These are phyloP conservation scores for Cervus canadensis DNA, from an alignment of 2,113 vertebrate genomes.

Conservation along the genomic window DNA sequence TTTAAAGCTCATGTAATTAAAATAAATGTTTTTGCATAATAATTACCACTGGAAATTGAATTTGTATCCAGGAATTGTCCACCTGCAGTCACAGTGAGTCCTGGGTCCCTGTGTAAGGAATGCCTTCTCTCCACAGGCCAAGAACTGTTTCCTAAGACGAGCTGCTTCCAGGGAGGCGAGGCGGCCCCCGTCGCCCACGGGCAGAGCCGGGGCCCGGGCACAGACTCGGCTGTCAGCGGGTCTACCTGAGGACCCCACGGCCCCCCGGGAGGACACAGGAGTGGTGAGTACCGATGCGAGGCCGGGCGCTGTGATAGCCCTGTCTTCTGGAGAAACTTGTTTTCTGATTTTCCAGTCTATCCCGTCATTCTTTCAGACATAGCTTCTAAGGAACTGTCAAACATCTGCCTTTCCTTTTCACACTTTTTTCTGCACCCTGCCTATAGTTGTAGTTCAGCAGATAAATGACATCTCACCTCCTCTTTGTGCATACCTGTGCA, in stretches of 20 bases:
- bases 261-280: not conserved
- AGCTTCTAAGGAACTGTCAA: slow-evolving; percentile 19
- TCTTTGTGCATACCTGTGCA: not conserved
- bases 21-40: not conserved
- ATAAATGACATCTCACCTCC: not conserved
- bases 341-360: slow-evolving; percentile 18
- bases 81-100: not conserved
- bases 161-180: not conserved
- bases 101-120: not conserved
- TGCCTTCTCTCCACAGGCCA: slow-evolving; percentile 50
- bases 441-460: not conserved
- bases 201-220: not conserved
- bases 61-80: not conserved
- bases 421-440: not conserved
- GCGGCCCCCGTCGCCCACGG: rapidly evolving
- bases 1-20: not conserved
- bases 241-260: rapidly evolving
- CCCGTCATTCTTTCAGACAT: not conserved
- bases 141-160: not conserved
- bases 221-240: not conserved
- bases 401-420: not conserved
- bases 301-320: not conserved
- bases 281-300: slow-evolving; percentile 47
- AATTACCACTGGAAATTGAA: not conserved
- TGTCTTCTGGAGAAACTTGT: not conserved